These are phyloP conservation scores for Drosophila quasianomalipes DNA, from an alignment of 2,888 invertebrate species.

Conservation along the genomic window DNA sequence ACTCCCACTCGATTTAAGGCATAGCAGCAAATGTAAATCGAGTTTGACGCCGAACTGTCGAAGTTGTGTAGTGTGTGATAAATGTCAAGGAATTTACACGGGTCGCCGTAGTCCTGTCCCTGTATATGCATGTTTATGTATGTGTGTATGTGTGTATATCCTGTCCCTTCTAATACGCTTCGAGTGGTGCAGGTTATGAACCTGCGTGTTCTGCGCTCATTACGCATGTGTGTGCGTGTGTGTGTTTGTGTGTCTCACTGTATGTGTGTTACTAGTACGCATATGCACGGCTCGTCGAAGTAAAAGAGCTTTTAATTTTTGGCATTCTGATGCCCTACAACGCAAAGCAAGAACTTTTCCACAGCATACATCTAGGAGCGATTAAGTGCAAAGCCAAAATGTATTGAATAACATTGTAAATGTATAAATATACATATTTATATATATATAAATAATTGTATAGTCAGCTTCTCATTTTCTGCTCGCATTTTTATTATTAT, in stretches of 20 bases:
- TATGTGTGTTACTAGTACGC: slow-evolving; percentile 70
- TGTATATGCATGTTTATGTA: slow-evolving; percentile 22
- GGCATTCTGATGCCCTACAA: slow-evolving; percentile 75
- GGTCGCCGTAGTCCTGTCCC: slow-evolving; percentile 58
- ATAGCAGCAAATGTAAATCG: slow-evolving; percentile 68
- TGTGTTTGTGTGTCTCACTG: slow-evolving; percentile 23
- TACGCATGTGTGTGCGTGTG: slow-evolving; percentile 65
- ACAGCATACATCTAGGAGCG: slow-evolving; percentile 44
- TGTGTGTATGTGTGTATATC: slow-evolving; percentile 19
- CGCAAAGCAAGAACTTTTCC: slow-evolving; percentile 11
- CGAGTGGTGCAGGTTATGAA: slow-evolving; percentile 83
- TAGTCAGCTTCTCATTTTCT: too few species aligned
- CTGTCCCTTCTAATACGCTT: slow-evolving; percentile 77
- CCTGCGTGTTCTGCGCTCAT: slow-evolving; percentile 72
- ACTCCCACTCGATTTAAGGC: slow-evolving; percentile 20
- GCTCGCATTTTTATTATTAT: background rate
- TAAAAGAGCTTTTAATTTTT: slow-evolving; percentile 77
- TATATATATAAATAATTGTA: background rate
- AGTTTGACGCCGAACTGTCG: slow-evolving; percentile 72
- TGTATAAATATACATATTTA: background rate
- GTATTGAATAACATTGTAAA: background rate
- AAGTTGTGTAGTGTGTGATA: slow-evolving; percentile 67
- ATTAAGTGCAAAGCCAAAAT: background rate
- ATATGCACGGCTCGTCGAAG: slow-evolving; percentile 64
- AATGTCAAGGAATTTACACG: slow-evolving; percentile 82